Conservation (phyloP, 2,888 invertebrate species). For the Plemyria rubiginata region DNA sequence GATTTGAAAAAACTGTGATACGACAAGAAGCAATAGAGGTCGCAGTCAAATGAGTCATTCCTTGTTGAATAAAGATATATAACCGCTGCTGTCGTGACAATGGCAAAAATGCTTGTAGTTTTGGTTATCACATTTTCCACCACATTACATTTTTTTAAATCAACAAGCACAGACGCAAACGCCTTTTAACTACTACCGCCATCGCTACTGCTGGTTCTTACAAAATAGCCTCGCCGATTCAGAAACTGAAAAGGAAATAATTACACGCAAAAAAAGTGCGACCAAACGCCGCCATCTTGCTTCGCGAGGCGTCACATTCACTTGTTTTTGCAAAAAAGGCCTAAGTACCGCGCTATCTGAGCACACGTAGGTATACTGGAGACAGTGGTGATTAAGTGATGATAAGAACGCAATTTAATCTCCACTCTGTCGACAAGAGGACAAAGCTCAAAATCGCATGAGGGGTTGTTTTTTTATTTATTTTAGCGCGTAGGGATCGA, state of each 20-base stretch:
- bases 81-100: too few species aligned
- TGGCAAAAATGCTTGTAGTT: too few species aligned
- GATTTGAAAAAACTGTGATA: too few species aligned
- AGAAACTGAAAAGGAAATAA: conserved; percentile 50
- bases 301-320: conserved; percentile 76
- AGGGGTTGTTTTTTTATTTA: conserved; percentile 54
- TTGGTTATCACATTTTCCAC: too few species aligned
- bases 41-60: too few species aligned
- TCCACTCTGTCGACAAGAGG: conserved; percentile 41
- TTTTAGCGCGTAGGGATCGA: conserved; percentile 69
- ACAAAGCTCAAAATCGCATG: conserved; percentile 50
- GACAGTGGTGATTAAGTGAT: conserved; percentile 76
- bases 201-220: too few species aligned
- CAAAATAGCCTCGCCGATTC: conserved; percentile 26
- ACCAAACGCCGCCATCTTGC: conserved; percentile 72
- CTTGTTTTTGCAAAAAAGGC: conserved; percentile 71
- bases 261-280: conserved; percentile 53
- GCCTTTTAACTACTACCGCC: too few species aligned
- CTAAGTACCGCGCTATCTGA: conserved; percentile 74
- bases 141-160: too few species aligned
- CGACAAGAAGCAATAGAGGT: too few species aligned
- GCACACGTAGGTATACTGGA: conserved; percentile 71
- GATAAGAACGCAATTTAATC: conserved; percentile 42
- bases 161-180: too few species aligned
- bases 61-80: too few species aligned